These are phyloP conservation scores for Aegypius monachus DNA, from an alignment of 2,113 vertebrate genomes.

Conservation along the genomic window DNA sequence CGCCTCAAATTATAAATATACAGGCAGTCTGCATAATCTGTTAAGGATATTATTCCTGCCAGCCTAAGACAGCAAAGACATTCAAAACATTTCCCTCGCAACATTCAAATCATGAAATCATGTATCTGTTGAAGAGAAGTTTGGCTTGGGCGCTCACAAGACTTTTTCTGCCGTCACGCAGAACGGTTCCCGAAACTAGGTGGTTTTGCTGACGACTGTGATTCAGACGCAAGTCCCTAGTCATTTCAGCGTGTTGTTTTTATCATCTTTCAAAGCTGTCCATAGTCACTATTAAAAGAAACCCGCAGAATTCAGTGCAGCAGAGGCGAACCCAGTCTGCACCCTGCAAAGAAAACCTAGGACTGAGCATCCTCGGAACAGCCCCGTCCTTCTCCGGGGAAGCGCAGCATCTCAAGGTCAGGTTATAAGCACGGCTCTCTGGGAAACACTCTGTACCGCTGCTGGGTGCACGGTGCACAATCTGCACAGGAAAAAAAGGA, in stretches of 20 bases:
- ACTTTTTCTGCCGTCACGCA: not conserved
- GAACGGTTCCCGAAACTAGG: not conserved
- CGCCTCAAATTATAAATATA: not conserved
- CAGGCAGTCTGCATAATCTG: not conserved
- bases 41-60: not conserved
- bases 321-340: not conserved
- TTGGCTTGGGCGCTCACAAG: not conserved
- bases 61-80: not conserved
- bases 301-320: not conserved
- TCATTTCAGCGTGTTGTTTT: not conserved
- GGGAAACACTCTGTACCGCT: not conserved
- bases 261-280: not conserved
- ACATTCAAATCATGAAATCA: not conserved
- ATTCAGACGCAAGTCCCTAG: not conserved
- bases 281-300: not conserved
- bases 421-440: not conserved
- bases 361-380: not conserved
- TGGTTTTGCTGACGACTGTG: conserved; percentile 5
- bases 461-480: not conserved
- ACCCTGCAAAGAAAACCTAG: not conserved
- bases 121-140: not conserved
- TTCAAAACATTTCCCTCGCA: not conserved
- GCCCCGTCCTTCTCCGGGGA: accelerated
- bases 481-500: not conserved
- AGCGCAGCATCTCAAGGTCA: not conserved